Evolutionary conservation across 2,797 vertebrate genomes (phyloP).

Genomic region (Pseudomugil gertrudae): DNA sequence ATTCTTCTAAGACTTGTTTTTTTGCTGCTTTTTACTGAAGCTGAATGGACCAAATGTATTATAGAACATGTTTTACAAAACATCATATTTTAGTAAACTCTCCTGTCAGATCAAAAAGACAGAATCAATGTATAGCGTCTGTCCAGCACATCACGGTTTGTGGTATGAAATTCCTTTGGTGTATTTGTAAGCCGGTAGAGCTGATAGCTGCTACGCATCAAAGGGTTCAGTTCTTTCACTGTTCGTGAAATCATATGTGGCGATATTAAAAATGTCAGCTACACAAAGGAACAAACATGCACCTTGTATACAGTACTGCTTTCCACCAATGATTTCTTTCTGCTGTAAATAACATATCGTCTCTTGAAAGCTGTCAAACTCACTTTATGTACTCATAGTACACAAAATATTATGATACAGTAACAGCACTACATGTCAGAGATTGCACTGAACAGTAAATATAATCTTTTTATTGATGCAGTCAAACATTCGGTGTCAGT

Average conservation of each 20-base stretch:
- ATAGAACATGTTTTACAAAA: constrained; percentile 22
- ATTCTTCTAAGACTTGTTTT: constrained; percentile 4
- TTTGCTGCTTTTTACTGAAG: constrained; percentile 21
- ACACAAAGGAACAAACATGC: not conserved
- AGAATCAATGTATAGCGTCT: constrained; percentile 34
- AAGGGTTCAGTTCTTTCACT: constrained; percentile 27
- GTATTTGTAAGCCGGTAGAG: constrained; percentile 16
- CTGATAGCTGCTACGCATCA: constrained; percentile 28
- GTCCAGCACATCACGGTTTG: constrained; percentile 21
- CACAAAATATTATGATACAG: not conserved
- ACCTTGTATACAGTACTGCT: not conserved
- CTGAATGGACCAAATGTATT: constrained; percentile 61
- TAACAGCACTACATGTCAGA: not conserved
- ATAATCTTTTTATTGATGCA: not conserved
- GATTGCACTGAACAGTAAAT: not conserved
- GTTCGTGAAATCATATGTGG: constrained; percentile 15
- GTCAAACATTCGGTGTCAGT: not conserved
- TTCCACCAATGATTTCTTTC: constrained; percentile 10
- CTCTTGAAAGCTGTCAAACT: not conserved
- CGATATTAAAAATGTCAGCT: constrained; percentile 1
- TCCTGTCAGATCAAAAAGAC: constrained; percentile 20
- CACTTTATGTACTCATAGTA: not conserved
- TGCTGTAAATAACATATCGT: constrained; percentile 9
- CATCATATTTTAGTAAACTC: constrained; percentile 15
- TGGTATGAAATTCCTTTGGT: constrained; percentile 27